Percentiles rank a stretch among this genome's conserved stretches.
phyloP scores from a whole-genome alignment of 2,888 invertebrate genomes.

The Sceliomorpha sp. region DNA sequence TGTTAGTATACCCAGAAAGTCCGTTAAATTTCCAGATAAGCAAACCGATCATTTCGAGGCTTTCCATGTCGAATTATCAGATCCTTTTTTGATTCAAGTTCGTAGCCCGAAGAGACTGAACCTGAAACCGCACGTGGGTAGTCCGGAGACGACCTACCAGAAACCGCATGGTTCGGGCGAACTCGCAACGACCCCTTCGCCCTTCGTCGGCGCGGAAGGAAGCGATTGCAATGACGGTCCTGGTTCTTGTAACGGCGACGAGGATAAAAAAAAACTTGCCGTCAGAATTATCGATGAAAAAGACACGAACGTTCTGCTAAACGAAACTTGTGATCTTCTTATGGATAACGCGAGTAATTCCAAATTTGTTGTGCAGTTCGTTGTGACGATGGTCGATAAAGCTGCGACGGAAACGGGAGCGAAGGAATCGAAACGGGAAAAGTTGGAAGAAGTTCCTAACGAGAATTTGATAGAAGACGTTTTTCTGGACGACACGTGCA shows the following conservation, averaged over 20 bases:
- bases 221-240: slow-evolving; percentile 23
- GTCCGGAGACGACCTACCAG: slow-evolving; percentile 64
- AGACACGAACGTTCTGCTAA: not conserved
- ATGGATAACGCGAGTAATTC: not conserved
- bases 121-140: slow-evolving; percentile 68
- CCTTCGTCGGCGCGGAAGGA: slow-evolving; percentile 16
- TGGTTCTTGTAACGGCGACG: slow-evolving; percentile 49
- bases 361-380: slow-evolving; percentile 12
- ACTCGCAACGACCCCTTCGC: not conserved
- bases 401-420: too few species aligned
- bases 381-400: slow-evolving; percentile 4
- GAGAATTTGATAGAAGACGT: too few species aligned
- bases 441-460: not conserved
- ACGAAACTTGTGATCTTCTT: not conserved
- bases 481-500: too few species aligned
- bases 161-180: not conserved
- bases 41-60: slow-evolving; percentile 11
- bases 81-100: slow-evolving; percentile 65
- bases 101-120: slow-evolving; percentile 66
- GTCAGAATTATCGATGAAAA: slow-evolving; percentile 13
- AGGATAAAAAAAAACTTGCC: slow-evolving; percentile 66
- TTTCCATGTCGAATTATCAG: slow-evolving; percentile 61
- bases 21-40: slow-evolving; percentile 1
- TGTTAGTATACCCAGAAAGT: not conserved
- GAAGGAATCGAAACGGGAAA: not conserved